phyloP scores from a whole-genome alignment of 92 coral and sea anemone species.

The Isaurus tuberculatus region DNA sequence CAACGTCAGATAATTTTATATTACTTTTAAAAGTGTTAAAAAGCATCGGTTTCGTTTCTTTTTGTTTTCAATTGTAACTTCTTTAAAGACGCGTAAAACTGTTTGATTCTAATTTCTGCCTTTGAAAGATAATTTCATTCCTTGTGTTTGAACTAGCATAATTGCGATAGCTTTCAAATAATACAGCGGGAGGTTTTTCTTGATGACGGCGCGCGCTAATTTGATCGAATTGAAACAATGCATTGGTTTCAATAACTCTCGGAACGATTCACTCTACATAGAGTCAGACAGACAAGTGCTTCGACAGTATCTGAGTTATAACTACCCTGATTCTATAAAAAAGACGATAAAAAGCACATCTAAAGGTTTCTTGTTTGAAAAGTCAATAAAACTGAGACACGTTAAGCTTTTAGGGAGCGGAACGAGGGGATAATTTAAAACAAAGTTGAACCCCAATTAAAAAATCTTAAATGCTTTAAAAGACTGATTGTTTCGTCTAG shows the following conservation, averaged over 20 bases:
- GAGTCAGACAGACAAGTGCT: constrained; percentile 19
- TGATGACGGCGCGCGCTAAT: not conserved
- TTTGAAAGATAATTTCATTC: constrained; percentile 38
- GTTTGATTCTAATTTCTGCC: constrained; percentile 1
- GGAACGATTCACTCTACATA: constrained; percentile 7
- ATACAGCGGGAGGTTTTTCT: constrained; percentile 35
- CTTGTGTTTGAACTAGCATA: constrained; percentile 30
- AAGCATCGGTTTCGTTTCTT: too few species aligned
- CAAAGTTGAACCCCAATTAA: not conserved
- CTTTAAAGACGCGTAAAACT: constrained; percentile 8
- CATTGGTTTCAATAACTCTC: constrained; percentile 21
- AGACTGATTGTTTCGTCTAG: constrained; percentile 13
- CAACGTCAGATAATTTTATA: too few species aligned
- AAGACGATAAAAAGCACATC: not conserved
- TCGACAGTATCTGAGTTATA: constrained; percentile 18
- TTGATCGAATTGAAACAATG: constrained; percentile 43
- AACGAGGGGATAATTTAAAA: constrained; percentile 10
- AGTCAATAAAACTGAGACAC: constrained; percentile 4
- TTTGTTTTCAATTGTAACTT: constrained; percentile 19
- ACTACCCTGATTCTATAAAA: constrained; percentile 24
- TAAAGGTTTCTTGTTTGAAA: constrained; percentile 22
- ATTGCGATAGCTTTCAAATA: constrained; percentile 17
- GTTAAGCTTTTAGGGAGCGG: not conserved
- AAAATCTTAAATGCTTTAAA: not conserved
- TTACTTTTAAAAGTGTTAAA: too few species aligned